Conservation (phyloP, 2,888 invertebrate species). For the Mellilla xanthometata region DNA sequence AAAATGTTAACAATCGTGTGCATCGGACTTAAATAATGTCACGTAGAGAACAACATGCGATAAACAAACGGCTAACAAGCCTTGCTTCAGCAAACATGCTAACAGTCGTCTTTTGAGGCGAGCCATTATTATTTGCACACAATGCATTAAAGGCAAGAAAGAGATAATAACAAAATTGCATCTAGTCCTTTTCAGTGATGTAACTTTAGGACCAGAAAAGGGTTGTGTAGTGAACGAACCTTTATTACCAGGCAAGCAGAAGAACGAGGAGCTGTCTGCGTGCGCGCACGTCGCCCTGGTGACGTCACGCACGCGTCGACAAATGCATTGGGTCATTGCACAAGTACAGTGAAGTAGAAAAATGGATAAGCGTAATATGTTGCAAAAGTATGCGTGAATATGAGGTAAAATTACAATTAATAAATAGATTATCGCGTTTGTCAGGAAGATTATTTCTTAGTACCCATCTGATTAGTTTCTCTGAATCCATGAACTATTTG, state of each 20-base stretch:
- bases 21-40: slow-evolving; percentile 22
- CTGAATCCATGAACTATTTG: no score
- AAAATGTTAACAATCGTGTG: slow-evolving; percentile 34
- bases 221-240: slow-evolving; percentile 69
- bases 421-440: no score
- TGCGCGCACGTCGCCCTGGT: slow-evolving; percentile 48
- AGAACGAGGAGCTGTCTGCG: slow-evolving; percentile 45
- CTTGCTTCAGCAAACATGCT: slow-evolving; percentile 2
- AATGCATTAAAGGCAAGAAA: slow-evolving; percentile 35
- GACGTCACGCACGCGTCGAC: slow-evolving; percentile 43
- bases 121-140: slow-evolving; percentile 49
- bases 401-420: no score
- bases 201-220: slow-evolving; percentile 68
- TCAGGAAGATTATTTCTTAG: no score
- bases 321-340: slow-evolving; percentile 50
- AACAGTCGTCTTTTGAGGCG: slow-evolving; percentile 9
- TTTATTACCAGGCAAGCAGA: slow-evolving; percentile 66
- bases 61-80: slow-evolving; percentile 23
- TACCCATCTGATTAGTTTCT: no score
- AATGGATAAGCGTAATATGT: background rate
- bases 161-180: slow-evolving; percentile 13
- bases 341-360: slow-evolving; percentile 36
- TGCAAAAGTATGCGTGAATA: no score
- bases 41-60: slow-evolving; percentile 26
- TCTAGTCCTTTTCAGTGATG: slow-evolving; percentile 49